Evolutionary conservation across 2,888 invertebrate species (phyloP).

Genomic region (Invenusta paracnida): DNA sequence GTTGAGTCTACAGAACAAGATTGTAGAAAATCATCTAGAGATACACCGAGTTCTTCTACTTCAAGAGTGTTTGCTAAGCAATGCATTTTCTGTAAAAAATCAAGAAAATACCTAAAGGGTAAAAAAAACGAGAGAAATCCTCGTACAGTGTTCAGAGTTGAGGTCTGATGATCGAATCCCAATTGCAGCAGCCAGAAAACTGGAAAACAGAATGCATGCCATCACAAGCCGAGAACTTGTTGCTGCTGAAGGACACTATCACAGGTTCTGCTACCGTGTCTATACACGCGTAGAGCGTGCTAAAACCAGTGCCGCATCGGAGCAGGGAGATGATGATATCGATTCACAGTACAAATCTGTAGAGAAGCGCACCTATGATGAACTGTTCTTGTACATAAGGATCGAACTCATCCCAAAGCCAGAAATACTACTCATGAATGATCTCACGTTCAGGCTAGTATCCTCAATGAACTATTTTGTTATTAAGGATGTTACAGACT

Average conservation of each 20-base stretch:
- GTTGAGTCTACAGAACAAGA: too few species aligned
- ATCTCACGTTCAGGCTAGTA: constrained; percentile 1
- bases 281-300: neutral
- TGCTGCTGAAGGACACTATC: constrained; percentile 12
- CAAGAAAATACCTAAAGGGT: constrained; percentile 25
- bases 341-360: neutral
- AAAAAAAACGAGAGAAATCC: neutral
- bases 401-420: constrained; percentile 6
- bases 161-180: neutral
- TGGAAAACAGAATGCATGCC: neutral
- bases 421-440: neutral
- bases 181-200: neutral
- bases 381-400: constrained; percentile 22
- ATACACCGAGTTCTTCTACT: too few species aligned
- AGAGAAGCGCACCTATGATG: neutral
- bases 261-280: neutral
- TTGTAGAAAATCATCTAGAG: too few species aligned
- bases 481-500: neutral
- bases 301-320: neutral
- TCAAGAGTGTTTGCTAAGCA: constrained; percentile 10
- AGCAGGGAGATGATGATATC: neutral
- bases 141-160: neutral
- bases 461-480: neutral
- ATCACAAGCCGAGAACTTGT: constrained; percentile 1
- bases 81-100: constrained; percentile 22